Conservation (phyloP, 2,113 vertebrate genomes). For the Colossoma macropomum region DNA sequence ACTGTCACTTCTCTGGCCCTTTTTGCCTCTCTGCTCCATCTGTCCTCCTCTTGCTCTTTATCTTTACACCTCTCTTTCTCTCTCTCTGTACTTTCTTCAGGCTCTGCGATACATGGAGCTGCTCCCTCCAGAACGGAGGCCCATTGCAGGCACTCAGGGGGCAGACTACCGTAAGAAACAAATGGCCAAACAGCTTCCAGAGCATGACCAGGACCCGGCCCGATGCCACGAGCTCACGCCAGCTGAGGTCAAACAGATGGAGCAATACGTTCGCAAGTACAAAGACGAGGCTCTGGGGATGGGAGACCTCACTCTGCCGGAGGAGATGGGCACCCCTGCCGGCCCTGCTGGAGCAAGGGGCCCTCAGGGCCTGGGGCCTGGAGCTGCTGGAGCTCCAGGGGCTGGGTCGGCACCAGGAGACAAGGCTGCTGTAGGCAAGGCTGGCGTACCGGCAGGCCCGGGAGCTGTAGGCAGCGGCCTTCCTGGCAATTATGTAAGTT, state of each 20-base stretch:
- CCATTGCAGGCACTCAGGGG: slow-evolving; percentile 88
- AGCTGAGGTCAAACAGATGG: slow-evolving; percentile 92
- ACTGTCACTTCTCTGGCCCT: too few species aligned
- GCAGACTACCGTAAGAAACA: slow-evolving; percentile 96
- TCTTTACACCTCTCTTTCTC: too few species aligned
- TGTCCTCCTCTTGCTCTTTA: too few species aligned
- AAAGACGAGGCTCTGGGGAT: slow-evolving; percentile 93
- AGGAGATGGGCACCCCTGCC: slow-evolving; percentile 76
- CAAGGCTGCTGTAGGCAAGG: slow-evolving; percentile 70
- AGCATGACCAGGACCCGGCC: slow-evolving; percentile 95
- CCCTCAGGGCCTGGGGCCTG: slow-evolving; percentile 30
- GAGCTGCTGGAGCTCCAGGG: slow-evolving; percentile 9
- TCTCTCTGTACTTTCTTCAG: slow-evolving; percentile 65
- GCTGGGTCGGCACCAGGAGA: slow-evolving; percentile 61
- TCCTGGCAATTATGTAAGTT: slow-evolving; percentile 85
- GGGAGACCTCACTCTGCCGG: slow-evolving; percentile 88
- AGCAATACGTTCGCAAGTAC: slow-evolving; percentile 95
- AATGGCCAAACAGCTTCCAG: slow-evolving; percentile 95
- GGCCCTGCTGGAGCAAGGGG: slow-evolving; percentile 19
- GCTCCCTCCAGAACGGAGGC: slow-evolving; percentile 92
- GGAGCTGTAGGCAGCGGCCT: slow-evolving; percentile 61
- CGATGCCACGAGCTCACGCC: slow-evolving; percentile 93
- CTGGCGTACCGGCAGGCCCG: slow-evolving; percentile 61
- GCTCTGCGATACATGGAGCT: slow-evolving; percentile 94
- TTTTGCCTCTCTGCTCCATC: too few species aligned